Evolutionary conservation across 37 sponge, comb jelly and placozoan genomes (phyloP).

Genomic region (Chondrilla cf. caribensis): DNA sequence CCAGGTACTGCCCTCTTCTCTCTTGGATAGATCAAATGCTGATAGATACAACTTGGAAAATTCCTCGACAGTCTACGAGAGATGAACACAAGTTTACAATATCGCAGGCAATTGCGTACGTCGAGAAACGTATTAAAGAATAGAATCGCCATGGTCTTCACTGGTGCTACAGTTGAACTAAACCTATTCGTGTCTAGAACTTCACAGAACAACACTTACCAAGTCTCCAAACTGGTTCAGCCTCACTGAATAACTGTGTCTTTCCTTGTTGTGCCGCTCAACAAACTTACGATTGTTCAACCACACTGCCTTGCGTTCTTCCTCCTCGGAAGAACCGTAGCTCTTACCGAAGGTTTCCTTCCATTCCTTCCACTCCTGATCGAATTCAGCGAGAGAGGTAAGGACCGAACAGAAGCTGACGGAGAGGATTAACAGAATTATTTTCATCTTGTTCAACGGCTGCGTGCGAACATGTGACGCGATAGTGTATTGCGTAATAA

Average conservation of each 20-base stretch:
- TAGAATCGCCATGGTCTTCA: too few species aligned
- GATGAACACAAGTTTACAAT: not conserved
- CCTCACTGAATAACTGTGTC: constrained; percentile 39
- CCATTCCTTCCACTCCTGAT: constrained; percentile 64
- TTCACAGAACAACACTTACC: constrained; percentile 37
- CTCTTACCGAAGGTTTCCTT: constrained; percentile 46
- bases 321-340: constrained; percentile 35
- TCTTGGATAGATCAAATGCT: not conserved
- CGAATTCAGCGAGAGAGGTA: not conserved
- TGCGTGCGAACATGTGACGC: not conserved
- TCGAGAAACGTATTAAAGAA: too few species aligned
- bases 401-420: not conserved
- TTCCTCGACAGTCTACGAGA: constrained; percentile 47
- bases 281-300: constrained; percentile 44
- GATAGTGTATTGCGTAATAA: not conserved
- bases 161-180: too few species aligned
- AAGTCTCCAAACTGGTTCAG: constrained; percentile 76
- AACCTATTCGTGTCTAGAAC: too few species aligned
- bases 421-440: not conserved
- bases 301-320: constrained; percentile 47
- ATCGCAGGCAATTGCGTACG: too few species aligned
- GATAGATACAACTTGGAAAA: constrained; percentile 31
- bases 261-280: constrained; percentile 54
- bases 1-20: not conserved
- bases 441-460: not conserved